Base-by-base conservation (phyloP, 2,797 vertebrate species). In the Malurus leucopterus region DNA sequence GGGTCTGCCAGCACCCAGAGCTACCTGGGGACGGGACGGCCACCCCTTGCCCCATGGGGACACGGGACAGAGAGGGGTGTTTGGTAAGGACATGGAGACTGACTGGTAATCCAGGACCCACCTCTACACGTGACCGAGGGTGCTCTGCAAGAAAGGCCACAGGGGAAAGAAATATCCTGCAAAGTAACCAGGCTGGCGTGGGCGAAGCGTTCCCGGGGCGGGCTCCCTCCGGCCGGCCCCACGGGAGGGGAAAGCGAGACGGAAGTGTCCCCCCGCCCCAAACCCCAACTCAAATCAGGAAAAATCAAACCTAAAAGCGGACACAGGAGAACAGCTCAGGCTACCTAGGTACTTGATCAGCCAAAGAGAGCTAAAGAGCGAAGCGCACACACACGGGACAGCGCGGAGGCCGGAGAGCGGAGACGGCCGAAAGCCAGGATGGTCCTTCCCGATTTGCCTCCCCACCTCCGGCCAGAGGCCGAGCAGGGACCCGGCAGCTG, bases 111-210 rank as follows among this genome's bases (percentile, higher is more conserved):
- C 84, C 87, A 83, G 90, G 83, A 82, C 74, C 86, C 51, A 84
- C 82, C 82, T 89, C 83, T 71, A 84, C 64, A n/a, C 16, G 0
- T 19, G 72, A 74, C 46, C 11, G 54, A 95, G 76, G 85, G 74
- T 14, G 61, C 78, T 90, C 90, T 84, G 84, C 85, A 54, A 92
- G 94, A 89, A 95, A 95, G 95, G 93, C 94, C 93, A 87, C 59
- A 6, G 88, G 92, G 93, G 61, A 81, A 92, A 78, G 79, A 90
- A 84, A 82, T 1, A 68, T 86, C 91, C 82, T 84, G 74, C 89
- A 64, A 94, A 79, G 76, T 58, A 84, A 82, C 6, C 24, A 40
- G 77, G 84, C 15, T 46, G 72, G 93, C 21, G 22, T 3, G 79
- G 69, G 92, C 0, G 1, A 63, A 68, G 86, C 67, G 19, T 65